phyloP scores from a whole-genome alignment of 2,797 vertebrate species.

The Apogon talboti region DNA sequence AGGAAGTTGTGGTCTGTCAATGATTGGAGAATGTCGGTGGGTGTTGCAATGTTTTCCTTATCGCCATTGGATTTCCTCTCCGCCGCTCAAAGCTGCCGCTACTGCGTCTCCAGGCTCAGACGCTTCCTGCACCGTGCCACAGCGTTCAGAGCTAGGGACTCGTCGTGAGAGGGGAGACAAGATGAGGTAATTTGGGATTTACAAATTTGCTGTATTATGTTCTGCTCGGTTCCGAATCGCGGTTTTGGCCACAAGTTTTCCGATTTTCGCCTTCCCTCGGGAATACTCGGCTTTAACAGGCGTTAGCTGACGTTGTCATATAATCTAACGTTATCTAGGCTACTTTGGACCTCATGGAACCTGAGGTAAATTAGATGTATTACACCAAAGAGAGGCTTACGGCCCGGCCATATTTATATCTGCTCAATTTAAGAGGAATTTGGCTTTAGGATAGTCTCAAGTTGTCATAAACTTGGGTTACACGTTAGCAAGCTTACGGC shows the following conservation, averaged over 20 bases:
- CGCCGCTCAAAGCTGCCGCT: constrained; percentile 76
- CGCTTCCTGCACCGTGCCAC: constrained; percentile 77
- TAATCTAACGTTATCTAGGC: constrained; percentile 27
- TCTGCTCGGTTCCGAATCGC: fast-evolving
- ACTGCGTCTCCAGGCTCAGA: constrained; percentile 47
- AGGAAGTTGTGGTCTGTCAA: constrained; percentile 65
- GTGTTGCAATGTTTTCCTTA: constrained; percentile 73
- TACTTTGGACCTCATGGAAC: constrained; percentile 31
- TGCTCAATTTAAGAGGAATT: fast-evolving
- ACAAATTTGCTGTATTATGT: neutral
- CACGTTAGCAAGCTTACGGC: constrained; percentile 14
- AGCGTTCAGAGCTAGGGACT: constrained; percentile 46
- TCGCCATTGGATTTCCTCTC: constrained; percentile 76
- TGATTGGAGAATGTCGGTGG: constrained; percentile 81
- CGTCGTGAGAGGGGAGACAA: constrained; percentile 57
- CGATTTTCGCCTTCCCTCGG: neutral
- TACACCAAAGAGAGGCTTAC: fast-evolving
- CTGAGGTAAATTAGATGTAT: neutral
- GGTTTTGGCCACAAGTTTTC: neutral
- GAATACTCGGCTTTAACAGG: neutral
- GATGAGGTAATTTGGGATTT: constrained; percentile 72
- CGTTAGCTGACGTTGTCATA: constrained; percentile 44
- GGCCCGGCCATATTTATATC: fast-evolving
- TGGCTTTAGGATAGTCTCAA: neutral
- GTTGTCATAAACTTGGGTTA: constrained; percentile 4